phyloP scores from a whole-genome alignment of 2,113 vertebrate species.

The Mormyrus iriodes region DNA sequence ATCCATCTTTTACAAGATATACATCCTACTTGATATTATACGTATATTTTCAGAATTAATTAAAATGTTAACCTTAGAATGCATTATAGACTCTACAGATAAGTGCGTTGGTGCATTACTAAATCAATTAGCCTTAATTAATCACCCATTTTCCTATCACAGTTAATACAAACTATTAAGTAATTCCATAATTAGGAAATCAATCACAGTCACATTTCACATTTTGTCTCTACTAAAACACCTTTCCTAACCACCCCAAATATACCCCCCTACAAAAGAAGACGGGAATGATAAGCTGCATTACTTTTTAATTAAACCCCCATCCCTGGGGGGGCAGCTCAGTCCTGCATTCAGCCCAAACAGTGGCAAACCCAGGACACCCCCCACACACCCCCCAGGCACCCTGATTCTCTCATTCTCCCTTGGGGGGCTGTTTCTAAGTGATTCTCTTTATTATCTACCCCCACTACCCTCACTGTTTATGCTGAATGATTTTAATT shows the following conservation, averaged over 20 bases:
- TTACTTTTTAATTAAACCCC: not conserved
- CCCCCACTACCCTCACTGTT: not conserved
- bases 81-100: not conserved
- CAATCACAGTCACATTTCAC: not conserved
- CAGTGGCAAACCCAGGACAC: not conserved
- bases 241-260: not conserved
- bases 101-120: not conserved
- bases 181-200: not conserved
- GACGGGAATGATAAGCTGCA: not conserved
- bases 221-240: not conserved
- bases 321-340: not conserved
- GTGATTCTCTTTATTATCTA: not conserved
- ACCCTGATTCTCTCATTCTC: not conserved
- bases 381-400: not conserved
- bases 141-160: not conserved
- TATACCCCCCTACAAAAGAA: not conserved
- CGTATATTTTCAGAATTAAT: not conserved
- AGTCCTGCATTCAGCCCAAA: not conserved
- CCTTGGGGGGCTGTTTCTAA: not conserved
- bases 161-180: not conserved
- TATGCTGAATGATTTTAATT: not conserved
- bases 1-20: not conserved
- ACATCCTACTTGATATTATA: not conserved
- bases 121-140: constrained; percentile 7
- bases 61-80: not conserved